Percentiles rank a stretch among this genome's conserved stretches.
phyloP scores from a whole-genome alignment of 2,113 vertebrate species.

The Numenius arquata region DNA sequence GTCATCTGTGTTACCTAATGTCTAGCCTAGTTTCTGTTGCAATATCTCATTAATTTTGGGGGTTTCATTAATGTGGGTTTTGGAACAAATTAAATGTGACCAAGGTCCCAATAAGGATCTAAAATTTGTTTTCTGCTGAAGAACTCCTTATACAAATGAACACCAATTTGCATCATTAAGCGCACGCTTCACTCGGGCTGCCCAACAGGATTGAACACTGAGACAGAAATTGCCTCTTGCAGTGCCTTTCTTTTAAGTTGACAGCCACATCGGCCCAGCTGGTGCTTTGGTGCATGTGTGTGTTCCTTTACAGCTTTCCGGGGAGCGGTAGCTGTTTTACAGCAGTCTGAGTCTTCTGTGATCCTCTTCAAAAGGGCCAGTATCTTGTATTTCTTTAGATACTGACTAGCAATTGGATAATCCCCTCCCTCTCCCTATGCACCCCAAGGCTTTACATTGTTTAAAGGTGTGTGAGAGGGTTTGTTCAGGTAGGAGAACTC shows the following conservation, averaged over 20 bases:
- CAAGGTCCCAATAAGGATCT: neutral
- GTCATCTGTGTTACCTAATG: neutral
- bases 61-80: conserved; percentile 23
- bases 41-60: neutral
- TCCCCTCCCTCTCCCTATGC: neutral
- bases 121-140: neutral
- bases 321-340: neutral
- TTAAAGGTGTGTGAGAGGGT: neutral
- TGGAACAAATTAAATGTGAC: conserved; percentile 17
- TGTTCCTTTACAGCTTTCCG: neutral
- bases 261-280: neutral
- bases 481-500: neutral
- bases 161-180: neutral
- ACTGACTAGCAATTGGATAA: neutral
- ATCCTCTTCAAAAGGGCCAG: neutral
- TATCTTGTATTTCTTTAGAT: neutral
- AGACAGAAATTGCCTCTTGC: neutral
- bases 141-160: neutral
- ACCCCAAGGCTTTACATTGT: neutral
- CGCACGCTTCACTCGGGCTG: rapidly evolving
- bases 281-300: neutral
- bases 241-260: neutral
- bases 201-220: neutral
- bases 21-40: conserved; percentile 10
- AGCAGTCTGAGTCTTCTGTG: neutral